Evolutionary conservation across 2,113 vertebrate genomes (phyloP).

Genomic region (Circaetus gallicus): DNA sequence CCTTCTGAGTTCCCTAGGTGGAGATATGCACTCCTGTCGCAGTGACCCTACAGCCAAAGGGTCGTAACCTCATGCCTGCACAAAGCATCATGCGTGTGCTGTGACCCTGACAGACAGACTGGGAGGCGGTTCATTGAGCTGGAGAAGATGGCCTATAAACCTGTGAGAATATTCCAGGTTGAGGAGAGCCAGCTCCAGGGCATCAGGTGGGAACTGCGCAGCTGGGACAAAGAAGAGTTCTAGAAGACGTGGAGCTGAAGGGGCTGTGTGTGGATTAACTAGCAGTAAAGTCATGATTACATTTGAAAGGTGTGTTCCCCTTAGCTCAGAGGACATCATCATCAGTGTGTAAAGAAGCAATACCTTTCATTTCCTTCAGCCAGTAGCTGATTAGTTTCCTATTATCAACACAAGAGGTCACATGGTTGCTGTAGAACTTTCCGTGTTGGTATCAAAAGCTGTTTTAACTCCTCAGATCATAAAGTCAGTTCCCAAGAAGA

Average conservation of each 20-base stretch:
- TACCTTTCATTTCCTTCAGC: not conserved
- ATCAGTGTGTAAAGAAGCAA: not conserved
- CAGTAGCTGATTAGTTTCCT: not conserved
- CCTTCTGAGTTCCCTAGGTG: not conserved
- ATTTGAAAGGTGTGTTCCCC: not conserved
- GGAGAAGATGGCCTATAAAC: not conserved
- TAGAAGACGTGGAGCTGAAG: not conserved
- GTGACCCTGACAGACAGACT: not conserved
- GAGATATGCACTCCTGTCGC: not conserved
- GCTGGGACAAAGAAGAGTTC: not conserved
- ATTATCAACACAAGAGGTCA: not conserved
- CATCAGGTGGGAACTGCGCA: not conserved
- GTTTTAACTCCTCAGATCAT: not conserved
- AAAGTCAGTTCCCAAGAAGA: not conserved
- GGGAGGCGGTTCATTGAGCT: not conserved
- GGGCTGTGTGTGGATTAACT: not conserved
- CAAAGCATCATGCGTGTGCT: accelerated
- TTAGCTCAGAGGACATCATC: not conserved
- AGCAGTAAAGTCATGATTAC: not conserved
- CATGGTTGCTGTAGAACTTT: not conserved
- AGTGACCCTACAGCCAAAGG: not conserved
- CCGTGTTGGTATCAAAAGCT: not conserved
- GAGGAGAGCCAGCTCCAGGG: not conserved
- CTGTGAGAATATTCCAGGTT: not conserved
- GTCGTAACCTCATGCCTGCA: not conserved